These are phyloP conservation scores for Oostethus manadensis DNA, from an alignment of 2,113 vertebrate genomes.

Conservation along the genomic window DNA sequence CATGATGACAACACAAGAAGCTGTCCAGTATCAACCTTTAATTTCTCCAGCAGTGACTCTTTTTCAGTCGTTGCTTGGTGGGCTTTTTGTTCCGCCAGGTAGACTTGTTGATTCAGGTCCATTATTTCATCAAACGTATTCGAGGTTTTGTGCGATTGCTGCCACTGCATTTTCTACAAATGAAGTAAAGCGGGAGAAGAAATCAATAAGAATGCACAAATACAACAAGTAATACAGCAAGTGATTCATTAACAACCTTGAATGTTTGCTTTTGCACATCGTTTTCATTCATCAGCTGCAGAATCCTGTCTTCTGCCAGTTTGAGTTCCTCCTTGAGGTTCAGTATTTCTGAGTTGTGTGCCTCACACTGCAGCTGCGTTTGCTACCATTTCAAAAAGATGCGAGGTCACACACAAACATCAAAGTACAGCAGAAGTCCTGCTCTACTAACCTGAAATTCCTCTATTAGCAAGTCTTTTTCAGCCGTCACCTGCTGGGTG, in stretches of 20 bases:
- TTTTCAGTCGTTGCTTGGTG: conserved; percentile 77
- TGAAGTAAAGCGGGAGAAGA: not conserved
- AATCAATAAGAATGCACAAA: no score
- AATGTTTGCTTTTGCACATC: not conserved
- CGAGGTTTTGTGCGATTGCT: not conserved
- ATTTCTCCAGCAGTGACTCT: conserved; percentile 78
- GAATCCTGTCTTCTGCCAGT: conserved; percentile 28
- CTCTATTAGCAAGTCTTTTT: conserved; percentile 81
- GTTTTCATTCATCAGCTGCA: not conserved
- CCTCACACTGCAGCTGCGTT: conserved; percentile 45
- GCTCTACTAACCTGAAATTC: conserved; percentile 78
- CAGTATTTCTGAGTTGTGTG: conserved; percentile 28
- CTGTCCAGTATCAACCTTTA: conserved; percentile 71
- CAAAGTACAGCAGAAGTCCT: not conserved
- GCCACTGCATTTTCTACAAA: conserved; percentile 65
- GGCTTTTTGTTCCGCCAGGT: conserved; percentile 68
- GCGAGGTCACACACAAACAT: not conserved
- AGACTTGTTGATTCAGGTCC: conserved; percentile 76
- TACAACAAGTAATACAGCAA: not conserved
- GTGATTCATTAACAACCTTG: not conserved
- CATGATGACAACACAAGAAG: no score
- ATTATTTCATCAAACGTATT: conserved; percentile 25
- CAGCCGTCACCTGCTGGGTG: conserved; percentile 71
- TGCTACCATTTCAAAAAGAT: not conserved
- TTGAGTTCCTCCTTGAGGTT: conserved; percentile 76